Evolutionary conservation across 2,888 invertebrate species (phyloP), one percentile per base, ranked within the genome.

Genomic region (Stenichneumon culpator): DNA sequence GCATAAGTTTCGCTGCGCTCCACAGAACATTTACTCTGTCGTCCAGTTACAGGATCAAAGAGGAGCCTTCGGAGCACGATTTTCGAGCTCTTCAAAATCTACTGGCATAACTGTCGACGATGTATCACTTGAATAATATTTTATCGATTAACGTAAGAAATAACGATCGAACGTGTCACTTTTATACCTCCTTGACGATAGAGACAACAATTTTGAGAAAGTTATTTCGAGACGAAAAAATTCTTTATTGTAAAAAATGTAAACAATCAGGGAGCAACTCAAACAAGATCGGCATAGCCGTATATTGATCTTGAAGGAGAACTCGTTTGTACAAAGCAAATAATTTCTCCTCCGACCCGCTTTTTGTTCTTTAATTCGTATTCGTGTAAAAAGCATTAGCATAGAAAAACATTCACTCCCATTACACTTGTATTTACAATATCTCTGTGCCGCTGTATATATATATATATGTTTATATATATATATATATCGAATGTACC

Each of bases 1-100:
- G 96, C 1, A 94, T 97, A 52, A 96, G 95, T 90, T 97, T 95
- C 91, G 95, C 96, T 28, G 96, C 96, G 69, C 93, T 97, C 63
- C 96, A 96, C 87, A 94, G 95, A 57, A 95, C 96, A 89, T 96
- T 96, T 86, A 95, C 95, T 70, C 95, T 96, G 89, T 94, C 95
- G 52, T 95, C 95, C 86, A 95, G 95, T 89, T 95, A 96, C 90
- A 95, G 95, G 92, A 94, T 95, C 9, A 95, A 96, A 87, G 95
- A 95, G 90, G 95, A 95, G 89, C 95, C 95, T n/a, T 93, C 94
- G 65, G 95, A 95, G 57, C 92, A 91, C 14, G 92, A 93, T 86
- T 83, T 93, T 54, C 83, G 92, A 77, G 87, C 90, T 65, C 88
- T 93, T 60, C 92, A 93, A 87, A 91, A 93, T 50, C 78, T 93